A percentile compares a stretch with the other conserved stretches of the same genome.
phyloP scores from a whole-genome alignment of 1,140 invertebrate species.

The Drosophila azteca region DNA sequence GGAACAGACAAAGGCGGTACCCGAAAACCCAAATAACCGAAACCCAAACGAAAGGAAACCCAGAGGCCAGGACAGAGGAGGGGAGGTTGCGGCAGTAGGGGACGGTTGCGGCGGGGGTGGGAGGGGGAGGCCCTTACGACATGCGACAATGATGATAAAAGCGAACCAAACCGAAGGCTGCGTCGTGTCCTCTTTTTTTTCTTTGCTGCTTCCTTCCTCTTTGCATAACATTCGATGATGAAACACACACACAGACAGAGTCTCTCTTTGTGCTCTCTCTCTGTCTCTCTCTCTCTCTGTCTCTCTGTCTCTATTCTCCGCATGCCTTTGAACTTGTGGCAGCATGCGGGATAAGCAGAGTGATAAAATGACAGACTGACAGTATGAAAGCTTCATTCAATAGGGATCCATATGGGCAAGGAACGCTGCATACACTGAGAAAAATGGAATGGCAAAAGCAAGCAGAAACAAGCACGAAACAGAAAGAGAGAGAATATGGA shows the following conservation, averaged over 20 bases:
- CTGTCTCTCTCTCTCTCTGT: neutral
- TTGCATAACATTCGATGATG: conserved; percentile 73
- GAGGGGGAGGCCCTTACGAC: neutral
- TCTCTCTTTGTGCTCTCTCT: neutral
- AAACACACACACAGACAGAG: conserved; percentile 32
- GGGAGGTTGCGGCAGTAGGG: too few species aligned
- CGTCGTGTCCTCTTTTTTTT: conserved; percentile 23
- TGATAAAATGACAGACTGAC: too few species aligned
- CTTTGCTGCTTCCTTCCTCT: conserved; percentile 9
- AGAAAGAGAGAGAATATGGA: too few species aligned
- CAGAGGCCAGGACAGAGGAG: conserved; percentile 7
- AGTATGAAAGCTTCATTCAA: conserved; percentile 36
- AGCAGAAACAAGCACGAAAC: too few species aligned
- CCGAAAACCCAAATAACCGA: conserved; percentile 20
- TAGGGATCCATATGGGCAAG: conserved; percentile 15
- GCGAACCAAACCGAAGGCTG: conserved; percentile 20
- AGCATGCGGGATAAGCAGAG: conserved; percentile 8
- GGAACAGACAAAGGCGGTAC: conserved; percentile 29
- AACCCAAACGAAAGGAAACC: conserved; percentile 45
- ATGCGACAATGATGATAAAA: conserved; percentile 53
- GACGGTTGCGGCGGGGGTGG: too few species aligned
- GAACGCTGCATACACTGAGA: conserved; percentile 6
- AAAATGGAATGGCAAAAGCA: too few species aligned
- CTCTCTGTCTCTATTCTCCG: neutral
- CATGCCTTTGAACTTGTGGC: conserved; percentile 69